phyloP scores from a whole-genome alignment of 2,888 invertebrate species.

The Halictus quadricinctus region DNA sequence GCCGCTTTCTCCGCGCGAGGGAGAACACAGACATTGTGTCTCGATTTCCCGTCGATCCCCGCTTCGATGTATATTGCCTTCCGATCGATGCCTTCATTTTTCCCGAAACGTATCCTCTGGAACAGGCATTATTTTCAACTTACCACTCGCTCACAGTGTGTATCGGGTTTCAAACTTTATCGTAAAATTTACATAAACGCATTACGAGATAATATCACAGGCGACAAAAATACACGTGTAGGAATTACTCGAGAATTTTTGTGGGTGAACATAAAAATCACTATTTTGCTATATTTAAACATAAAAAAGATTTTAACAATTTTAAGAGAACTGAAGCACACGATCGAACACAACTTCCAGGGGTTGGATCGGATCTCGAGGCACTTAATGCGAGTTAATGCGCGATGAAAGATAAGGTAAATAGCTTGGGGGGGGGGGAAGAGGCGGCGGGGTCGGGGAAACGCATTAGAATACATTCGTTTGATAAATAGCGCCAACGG shows the following conservation, averaged over 20 bases:
- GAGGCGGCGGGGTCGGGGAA: conserved; percentile 23
- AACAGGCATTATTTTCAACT: neutral
- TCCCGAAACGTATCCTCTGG: neutral
- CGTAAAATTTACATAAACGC: no score
- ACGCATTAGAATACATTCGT: conserved; percentile 55
- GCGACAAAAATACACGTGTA: no score
- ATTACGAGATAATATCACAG: no score
- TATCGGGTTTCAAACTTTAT: no score
- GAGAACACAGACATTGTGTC: neutral
- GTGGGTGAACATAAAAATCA: no score
- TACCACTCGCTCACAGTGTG: no score
- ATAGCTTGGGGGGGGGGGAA: neutral
- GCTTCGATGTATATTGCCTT: neutral
- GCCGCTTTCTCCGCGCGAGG: neutral
- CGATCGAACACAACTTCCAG: neutral
- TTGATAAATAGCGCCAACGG: conserved; percentile 57
- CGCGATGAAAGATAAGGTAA: conserved; percentile 43
- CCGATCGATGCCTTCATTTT: conserved; percentile 2
- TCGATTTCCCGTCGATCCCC: neutral
- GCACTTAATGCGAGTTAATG: conserved; percentile 51
- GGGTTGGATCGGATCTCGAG: neutral
- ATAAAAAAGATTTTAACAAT: neutral
- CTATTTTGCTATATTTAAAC: no score
- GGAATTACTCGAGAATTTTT: no score
- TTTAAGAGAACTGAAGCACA: neutral